phyloP scores from a whole-genome alignment of 2,113 vertebrate species.

The Trinectes maculatus region DNA sequence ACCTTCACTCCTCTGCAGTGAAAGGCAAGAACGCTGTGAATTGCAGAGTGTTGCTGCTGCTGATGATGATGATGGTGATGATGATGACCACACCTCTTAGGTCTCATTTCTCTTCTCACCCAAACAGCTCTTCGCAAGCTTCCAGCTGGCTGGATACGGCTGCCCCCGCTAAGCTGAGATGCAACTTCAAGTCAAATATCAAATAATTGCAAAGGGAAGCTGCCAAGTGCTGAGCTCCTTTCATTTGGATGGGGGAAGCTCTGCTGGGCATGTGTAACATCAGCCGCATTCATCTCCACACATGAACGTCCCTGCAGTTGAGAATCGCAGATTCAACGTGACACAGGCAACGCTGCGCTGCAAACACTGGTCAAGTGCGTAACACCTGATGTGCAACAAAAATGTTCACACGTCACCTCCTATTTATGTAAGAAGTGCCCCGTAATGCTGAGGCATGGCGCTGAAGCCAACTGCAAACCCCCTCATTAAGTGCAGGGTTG shows the following conservation, averaged over 20 bases:
- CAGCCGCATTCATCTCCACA: conserved; percentile 26
- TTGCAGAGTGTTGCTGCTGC: conserved; percentile 13
- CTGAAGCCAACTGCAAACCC: conserved; percentile 46
- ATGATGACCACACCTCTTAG: conserved; percentile 68
- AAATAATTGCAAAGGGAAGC: conserved; percentile 42
- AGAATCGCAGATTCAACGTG: conserved; percentile 20
- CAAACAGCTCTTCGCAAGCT: conserved; percentile 44
- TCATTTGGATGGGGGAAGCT: conserved; percentile 11
- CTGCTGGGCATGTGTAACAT: conserved; percentile 29
- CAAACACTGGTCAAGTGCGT: conserved; percentile 20
- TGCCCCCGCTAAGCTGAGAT: conserved; percentile 40
- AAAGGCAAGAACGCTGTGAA: conserved; percentile 60
- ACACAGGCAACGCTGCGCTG: not conserved
- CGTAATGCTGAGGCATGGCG: conserved; percentile 31
- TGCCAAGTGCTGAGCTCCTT: conserved; percentile 32
- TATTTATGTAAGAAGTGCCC: conserved; percentile 46
- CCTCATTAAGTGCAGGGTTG: conserved; percentile 46
- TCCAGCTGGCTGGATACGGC: conserved; percentile 51
- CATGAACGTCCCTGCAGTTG: conserved; percentile 22
- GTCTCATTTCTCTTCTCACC: conserved; percentile 51
- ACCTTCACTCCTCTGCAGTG: conserved; percentile 40
- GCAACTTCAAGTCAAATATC: conserved; percentile 54
- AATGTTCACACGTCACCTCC: conserved; percentile 28
- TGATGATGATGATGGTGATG: conserved; percentile 56
- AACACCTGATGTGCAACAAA: conserved; percentile 20